Evolutionary conservation across 2,797 vertebrate genomes (phyloP).

Genomic region (Brachymystax lenok): DNA sequence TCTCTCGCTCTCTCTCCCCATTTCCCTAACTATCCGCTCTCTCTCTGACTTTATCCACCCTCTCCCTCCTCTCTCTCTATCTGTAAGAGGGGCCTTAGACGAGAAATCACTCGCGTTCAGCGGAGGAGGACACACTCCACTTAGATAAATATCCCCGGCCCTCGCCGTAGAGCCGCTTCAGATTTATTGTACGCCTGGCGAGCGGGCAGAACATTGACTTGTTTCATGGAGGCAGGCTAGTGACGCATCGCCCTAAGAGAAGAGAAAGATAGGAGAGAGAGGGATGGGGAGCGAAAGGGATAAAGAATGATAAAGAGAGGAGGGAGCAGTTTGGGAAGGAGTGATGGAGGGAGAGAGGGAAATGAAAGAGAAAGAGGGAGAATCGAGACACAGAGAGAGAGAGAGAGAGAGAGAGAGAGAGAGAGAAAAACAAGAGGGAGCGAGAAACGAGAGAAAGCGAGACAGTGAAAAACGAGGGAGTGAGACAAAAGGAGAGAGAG

Average conservation of each 20-base stretch:
- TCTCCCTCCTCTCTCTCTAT: not conserved
- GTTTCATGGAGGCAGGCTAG: constrained; percentile 99
- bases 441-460: not conserved
- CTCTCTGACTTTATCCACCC: constrained; percentile 27
- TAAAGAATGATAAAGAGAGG: not conserved
- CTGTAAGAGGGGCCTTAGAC: constrained; percentile 66
- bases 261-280: constrained; percentile 49
- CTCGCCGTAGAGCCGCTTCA: constrained; percentile 92
- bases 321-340: constrained; percentile 22
- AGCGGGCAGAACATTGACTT: constrained; percentile 99
- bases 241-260: constrained; percentile 95
- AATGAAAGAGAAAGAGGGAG: constrained; percentile 47
- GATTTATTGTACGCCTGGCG: constrained; percentile 99
- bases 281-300: constrained; percentile 10
- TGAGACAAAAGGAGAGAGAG: not conserved
- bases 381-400: constrained; percentile 43
- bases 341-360: constrained; percentile 63
- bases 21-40: not conserved
- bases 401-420: constrained; percentile 36
- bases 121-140: constrained; percentile 85
- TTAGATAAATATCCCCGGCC: constrained; percentile 98
- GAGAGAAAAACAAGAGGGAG: constrained; percentile 5
- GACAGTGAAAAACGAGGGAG: not conserved
- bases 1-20: too few species aligned
- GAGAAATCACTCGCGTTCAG: constrained; percentile 96